These are phyloP conservation scores for Microtus pennsylvanicus DNA, from an alignment of 2,113 vertebrate species.

Conservation along the genomic window DNA sequence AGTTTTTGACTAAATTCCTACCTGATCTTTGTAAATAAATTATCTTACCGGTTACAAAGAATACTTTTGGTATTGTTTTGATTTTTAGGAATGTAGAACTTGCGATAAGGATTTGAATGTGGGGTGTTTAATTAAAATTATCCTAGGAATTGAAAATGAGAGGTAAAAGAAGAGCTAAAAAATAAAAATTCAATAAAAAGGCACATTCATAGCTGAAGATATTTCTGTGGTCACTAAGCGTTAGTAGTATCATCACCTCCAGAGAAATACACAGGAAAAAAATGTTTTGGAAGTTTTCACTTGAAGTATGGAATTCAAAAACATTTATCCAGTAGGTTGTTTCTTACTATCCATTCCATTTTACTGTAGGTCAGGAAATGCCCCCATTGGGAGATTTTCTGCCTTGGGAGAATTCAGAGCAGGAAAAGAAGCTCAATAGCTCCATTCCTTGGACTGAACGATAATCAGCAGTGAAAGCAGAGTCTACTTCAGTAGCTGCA, in stretches of 20 bases:
- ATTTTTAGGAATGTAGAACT: neutral
- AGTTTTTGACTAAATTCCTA: neutral
- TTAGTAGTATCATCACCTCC: neutral
- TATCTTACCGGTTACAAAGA: neutral
- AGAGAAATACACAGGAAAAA: neutral
- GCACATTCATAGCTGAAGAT: neutral
- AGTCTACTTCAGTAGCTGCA: neutral
- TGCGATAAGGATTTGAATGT: neutral
- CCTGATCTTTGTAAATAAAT: neutral
- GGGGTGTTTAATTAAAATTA: neutral
- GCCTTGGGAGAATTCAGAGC: neutral
- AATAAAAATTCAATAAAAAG: neutral
- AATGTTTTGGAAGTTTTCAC: neutral
- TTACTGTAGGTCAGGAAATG: neutral
- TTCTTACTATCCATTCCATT: neutral
- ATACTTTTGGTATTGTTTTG: neutral
- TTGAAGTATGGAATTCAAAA: neutral
- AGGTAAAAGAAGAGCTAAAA: neutral
- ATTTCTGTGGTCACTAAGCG: neutral
- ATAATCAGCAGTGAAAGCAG: neutral
- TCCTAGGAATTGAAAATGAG: neutral
- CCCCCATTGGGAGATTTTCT: neutral
- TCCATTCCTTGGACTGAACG: neutral
- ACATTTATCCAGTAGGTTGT: neutral
- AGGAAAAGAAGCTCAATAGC: neutral